Percentiles rank a stretch among this genome's conserved stretches.
These are phyloP conservation scores for Sitta europaea DNA, from an alignment of 2,113 vertebrate genomes.

Conservation along the genomic window DNA sequence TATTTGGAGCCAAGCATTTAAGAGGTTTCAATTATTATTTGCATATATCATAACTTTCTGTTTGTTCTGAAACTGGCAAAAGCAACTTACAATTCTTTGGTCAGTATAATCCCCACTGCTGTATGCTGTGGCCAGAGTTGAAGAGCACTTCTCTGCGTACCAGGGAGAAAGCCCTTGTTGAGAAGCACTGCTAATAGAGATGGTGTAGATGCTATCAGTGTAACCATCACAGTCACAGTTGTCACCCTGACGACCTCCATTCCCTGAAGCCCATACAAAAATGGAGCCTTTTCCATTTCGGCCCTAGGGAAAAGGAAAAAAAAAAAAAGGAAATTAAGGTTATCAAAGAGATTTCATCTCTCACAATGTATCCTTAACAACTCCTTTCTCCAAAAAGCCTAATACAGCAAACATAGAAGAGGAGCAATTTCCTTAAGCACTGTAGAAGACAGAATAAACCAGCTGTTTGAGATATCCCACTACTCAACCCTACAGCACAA, in stretches of 20 bases:
- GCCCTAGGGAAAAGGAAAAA: conserved; percentile 74
- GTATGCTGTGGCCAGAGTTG: conserved; percentile 95
- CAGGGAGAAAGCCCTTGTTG: conserved; percentile 96
- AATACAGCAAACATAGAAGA: neutral
- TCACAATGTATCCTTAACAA: neutral
- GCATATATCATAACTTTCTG: neutral
- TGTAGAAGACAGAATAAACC: neutral
- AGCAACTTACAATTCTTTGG: conserved; percentile 92
- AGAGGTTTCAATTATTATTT: neutral
- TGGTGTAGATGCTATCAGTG: conserved; percentile 97
- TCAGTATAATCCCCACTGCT: conserved; percentile 98
- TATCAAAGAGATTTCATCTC: neutral
- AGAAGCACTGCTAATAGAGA: conserved; percentile 97
- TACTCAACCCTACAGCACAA: neutral
- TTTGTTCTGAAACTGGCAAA: neutral
- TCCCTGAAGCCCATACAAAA: conserved; percentile 98
- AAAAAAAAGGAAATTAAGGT: neutral
- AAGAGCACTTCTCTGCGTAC: conserved; percentile 99
- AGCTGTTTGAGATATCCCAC: neutral
- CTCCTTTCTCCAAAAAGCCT: neutral
- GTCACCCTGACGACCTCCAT: conserved; percentile 94
- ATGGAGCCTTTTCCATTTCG: conserved; percentile 95
- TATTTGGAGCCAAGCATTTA: neutral
- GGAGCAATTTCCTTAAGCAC: neutral
- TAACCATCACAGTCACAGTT: conserved; percentile 98